Evolutionary conservation across 2,797 vertebrate species (phyloP).

Genomic region (Microctenopoma stevenorrisi): DNA sequence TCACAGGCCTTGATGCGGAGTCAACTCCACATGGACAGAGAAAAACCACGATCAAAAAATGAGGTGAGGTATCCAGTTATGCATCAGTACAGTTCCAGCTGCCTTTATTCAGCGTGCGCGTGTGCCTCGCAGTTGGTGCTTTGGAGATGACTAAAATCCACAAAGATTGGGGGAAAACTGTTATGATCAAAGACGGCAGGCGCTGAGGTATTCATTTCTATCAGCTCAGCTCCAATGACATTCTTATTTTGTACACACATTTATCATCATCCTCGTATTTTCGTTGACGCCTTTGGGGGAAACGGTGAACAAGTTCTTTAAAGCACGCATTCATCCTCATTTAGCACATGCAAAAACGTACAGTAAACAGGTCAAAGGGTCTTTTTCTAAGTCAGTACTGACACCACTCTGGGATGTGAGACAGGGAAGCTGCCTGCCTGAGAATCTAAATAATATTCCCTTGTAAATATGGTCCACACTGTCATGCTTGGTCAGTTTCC

Average conservation of each 20-base stretch:
- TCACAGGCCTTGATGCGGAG: conserved; percentile 36
- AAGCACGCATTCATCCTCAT: conserved; percentile 58
- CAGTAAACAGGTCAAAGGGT: conserved; percentile 69
- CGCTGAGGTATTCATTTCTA: conserved; percentile 45
- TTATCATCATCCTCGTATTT: conserved; percentile 31
- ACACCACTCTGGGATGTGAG: conserved; percentile 55
- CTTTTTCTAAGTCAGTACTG: conserved; percentile 54
- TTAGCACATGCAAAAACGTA: conserved; percentile 56
- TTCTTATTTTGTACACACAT: conserved; percentile 44
- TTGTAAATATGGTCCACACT: conserved; percentile 43
- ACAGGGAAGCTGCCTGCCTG: conserved; percentile 44
- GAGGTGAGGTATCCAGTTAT: conserved; percentile 45
- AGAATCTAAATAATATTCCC: conserved; percentile 64
- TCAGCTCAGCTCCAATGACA: conserved; percentile 42
- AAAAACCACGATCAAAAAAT: conserved; percentile 34
- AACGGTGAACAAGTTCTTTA: conserved; percentile 45
- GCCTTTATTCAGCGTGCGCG: conserved; percentile 53
- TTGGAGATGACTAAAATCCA: conserved; percentile 52
- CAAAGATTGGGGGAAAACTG: conserved; percentile 36
- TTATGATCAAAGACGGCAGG: conserved; percentile 57
- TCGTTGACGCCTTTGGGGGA: conserved; percentile 33
- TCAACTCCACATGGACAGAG: conserved; percentile 37
- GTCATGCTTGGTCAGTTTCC: conserved; percentile 54
- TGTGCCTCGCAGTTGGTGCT: conserved; percentile 35
- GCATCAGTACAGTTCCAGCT: conserved; percentile 39